Base-by-base conservation (phyloP, 2,888 invertebrate genomes). In the Pterostichus niger region DNA sequence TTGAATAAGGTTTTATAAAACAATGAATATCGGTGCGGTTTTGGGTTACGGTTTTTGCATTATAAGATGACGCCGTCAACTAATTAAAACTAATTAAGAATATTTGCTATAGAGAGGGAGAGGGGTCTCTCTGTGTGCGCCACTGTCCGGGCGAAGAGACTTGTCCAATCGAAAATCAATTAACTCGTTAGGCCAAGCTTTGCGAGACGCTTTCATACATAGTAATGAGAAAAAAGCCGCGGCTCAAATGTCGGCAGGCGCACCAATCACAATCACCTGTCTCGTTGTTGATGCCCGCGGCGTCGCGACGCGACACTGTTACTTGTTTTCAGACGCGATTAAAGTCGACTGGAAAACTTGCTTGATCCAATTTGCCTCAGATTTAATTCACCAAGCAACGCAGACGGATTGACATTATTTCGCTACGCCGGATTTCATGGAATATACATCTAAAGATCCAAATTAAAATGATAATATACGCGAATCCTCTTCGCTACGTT, bases 301-400 rank as follows among this genome's bases (percentile, higher is more conserved):
- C n/a, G n/a, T n/a, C n/a, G n/a, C n/a, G n/a, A n/a, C n/a, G n/a
- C n/a, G n/a, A n/a, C 49, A 13, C 49, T 49, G 49, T 49, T 4
- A 49, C 13, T 17, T 54, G 54, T 54, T 54, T 40, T 68, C 44
- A 68, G 35, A 68, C 15, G 35, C 68, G 68, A 68, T 68, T 68
- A 68, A 68, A 68, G 44, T 40, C n/a, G n/a, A n/a, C n/a, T n/a
- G n/a, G n/a, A n/a, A n/a, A n/a, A n/a, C 35, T 68, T 40, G 35
- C 24, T 31, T 59, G 24, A 59, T 59, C 59, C 59, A 59, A 59
- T 59, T 56, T 56, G 1, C 54, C 54, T 56, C 15, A 56, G 54
- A 56, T 56, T 59, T 59, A 59, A 59, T 59, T 59, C 59, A 24
- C 7, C 7, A 1, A 24, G 40, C 7, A 40, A 40, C 40, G 40